phyloP scores from a whole-genome alignment of 1,140 invertebrate species.

The Linepithema humile region DNA sequence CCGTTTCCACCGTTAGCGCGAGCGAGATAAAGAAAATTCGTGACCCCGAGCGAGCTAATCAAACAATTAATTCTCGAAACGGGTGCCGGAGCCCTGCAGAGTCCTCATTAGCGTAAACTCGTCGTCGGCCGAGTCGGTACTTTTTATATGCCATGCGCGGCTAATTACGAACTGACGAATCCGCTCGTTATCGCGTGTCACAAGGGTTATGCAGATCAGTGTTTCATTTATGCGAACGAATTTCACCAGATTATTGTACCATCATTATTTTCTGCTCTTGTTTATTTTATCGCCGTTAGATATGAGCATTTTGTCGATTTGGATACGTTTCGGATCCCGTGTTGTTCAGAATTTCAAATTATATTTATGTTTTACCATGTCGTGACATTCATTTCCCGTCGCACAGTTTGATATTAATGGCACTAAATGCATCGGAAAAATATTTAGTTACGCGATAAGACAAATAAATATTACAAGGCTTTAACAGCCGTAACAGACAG shows the following conservation, averaged over 20 bases:
- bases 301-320: too few relatives aligned
- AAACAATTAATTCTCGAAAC: constrained; percentile 28
- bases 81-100: neutral
- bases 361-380: neutral
- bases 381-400: neutral
- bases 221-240: neutral
- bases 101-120: constrained; percentile 30
- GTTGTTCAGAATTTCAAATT: neutral
- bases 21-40: neutral
- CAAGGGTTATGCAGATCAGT: neutral
- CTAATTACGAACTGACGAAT: constrained; percentile 32
- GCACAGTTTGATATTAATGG: constrained; percentile 15
- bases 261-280: neutral
- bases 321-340: neutral
- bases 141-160: neutral
- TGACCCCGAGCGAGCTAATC: neutral
- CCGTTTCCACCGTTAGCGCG: neutral
- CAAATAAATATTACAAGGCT: constrained; percentile 4
- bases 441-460: neutral
- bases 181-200: neutral
- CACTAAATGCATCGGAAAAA: constrained; percentile 8
- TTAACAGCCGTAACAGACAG: neutral
- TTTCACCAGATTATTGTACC: neutral
- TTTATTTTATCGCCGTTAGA: neutral
- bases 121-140: neutral